Evolutionary conservation across 2,888 invertebrate species (phyloP), one percentile per base, ranked within the genome.

Genomic region (Entomobrya multifasciata): DNA sequence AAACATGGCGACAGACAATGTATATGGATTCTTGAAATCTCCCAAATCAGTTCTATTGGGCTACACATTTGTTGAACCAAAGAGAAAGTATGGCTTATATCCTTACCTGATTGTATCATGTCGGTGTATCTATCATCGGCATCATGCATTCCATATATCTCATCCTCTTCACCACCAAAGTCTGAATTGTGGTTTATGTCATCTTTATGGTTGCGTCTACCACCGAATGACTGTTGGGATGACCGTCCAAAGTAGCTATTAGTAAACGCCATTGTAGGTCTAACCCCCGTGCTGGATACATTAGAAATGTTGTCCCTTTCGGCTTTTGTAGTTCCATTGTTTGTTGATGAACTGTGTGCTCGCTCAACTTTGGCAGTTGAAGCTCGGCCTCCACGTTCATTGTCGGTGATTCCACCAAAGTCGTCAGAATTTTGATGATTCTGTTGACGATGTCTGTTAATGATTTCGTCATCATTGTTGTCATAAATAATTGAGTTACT

Each of bases 301-400:
- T 86, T 86, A 0, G 44, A 52, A 47, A 80, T 44, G 74, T 8
- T 65, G 17, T 86, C 86, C 47, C 80, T 36, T 41, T 86, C 86
- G 41, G 86, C 86, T 47, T 62, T 86, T 15, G 86, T 86, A 6
- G 86, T 86, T 30, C 86, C 86, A 76, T 86, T 86, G 79, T 74
- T 60, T 30, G 17, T 81, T n/a, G 52, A 52, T 0, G 81, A 55
- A 36, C 10, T 60, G 1, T 49, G 44, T 13, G 10, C 41, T 65
- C 74, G 44, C 20, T 52, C 78, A 20, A 52, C 60, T 49, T 72
- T 86, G 22, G 57, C 79, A 11, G 86, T 86, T 15, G 86, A 86
- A 44, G 86, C 84, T 3, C 65, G 70, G 22, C 44, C 72, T n/a
- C 22, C 8, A 30, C 55, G 52, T n/a, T 57, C 76, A 65, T 72